A percentile compares a stretch with the other conserved stretches of the same genome.
Conservation (phyloP, 1,140 invertebrate genomes). For the Camponotus floridanus region DNA sequence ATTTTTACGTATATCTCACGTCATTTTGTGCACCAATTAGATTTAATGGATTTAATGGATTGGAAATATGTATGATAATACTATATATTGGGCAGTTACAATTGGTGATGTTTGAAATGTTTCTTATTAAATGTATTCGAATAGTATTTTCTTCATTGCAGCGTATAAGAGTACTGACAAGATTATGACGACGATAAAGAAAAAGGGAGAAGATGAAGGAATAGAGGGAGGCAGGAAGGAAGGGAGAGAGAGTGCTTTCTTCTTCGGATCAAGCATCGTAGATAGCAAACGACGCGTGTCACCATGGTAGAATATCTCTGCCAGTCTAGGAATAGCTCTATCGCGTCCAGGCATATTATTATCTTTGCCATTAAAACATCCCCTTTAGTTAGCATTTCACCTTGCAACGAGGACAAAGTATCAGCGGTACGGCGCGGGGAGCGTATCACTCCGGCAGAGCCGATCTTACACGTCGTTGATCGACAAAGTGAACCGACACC, state of each 20-base stretch:
- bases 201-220: neutral
- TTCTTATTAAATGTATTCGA: neutral
- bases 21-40: neutral
- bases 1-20: too few relatives aligned
- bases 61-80: neutral
- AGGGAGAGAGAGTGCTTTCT: neutral
- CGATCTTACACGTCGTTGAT: conserved; percentile 83
- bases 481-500: conserved; percentile 82
- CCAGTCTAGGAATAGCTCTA: conserved; percentile 72
- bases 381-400: conserved; percentile 85
- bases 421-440: conserved; percentile 75
- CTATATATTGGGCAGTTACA: neutral
- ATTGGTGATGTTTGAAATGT: neutral
- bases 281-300: conserved; percentile 6
- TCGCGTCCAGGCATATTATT: conserved; percentile 71
- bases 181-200: neutral
- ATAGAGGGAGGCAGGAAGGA: too few relatives aligned
- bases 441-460: conserved; percentile 73
- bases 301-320: neutral
- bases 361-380: conserved; percentile 82
- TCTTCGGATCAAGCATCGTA: conserved; percentile 37
- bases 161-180: neutral
- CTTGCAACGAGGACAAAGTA: conserved; percentile 82
- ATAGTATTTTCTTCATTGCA: neutral
- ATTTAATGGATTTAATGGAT: neutral